Conservation (phyloP, 2,797 vertebrate species). For the Adelosebastes latens region DNA sequence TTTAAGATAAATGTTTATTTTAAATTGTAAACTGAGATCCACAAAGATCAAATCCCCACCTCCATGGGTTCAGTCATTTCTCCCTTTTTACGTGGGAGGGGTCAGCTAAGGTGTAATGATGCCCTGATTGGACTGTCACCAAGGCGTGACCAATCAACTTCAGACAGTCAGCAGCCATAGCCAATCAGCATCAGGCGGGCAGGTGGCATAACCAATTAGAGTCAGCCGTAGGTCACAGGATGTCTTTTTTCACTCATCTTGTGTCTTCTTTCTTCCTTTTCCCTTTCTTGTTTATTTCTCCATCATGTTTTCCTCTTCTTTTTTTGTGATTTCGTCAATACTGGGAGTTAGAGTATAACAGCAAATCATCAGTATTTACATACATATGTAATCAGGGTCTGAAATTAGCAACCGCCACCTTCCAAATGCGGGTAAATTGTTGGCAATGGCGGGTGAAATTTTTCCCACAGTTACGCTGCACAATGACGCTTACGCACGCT, state of each 20-base stretch:
- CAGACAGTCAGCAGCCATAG: slow-evolving; percentile 32
- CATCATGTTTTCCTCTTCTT: no score
- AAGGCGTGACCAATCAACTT: slow-evolving; percentile 46
- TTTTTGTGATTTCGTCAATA: no score
- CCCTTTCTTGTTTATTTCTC: no score
- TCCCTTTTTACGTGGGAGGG: background rate
- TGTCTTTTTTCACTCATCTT: background rate
- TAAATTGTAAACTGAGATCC: background rate
- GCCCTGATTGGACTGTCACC: slow-evolving; percentile 27
- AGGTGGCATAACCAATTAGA: slow-evolving; percentile 38
- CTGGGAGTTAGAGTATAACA: no score
- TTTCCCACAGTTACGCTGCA: no score
- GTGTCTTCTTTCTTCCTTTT: background rate
- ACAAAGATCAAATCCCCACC: background rate
- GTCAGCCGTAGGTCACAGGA: background rate
- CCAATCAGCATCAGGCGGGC: slow-evolving; percentile 40
- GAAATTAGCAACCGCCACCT: no score
- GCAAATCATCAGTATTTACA: no score
- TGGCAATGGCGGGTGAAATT: no score
- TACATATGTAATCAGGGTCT: no score
- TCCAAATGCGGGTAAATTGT: no score
- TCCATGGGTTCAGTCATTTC: background rate
- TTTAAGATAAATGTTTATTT: background rate
- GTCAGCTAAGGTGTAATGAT: slow-evolving; percentile 4
- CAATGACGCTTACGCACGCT: no score